A percentile compares a stretch with the other conserved stretches of the same genome.
Evolutionary conservation across 2,888 invertebrate species (phyloP).

Genomic region (Scaptomyza reducta): DNA sequence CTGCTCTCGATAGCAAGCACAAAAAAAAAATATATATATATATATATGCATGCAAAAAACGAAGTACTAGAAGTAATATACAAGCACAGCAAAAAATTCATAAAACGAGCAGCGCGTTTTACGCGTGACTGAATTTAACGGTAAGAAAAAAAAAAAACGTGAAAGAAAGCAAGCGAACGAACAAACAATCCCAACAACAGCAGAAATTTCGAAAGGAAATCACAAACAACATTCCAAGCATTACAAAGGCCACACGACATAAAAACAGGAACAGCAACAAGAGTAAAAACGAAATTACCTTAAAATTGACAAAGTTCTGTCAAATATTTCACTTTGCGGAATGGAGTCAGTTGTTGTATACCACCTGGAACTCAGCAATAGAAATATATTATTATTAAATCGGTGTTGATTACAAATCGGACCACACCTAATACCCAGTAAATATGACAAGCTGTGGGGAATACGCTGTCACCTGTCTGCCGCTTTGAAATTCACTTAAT

Average conservation of each 20-base stretch:
- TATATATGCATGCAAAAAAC: conserved; percentile 14
- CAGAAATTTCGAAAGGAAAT: conserved; percentile 49
- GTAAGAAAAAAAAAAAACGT: conserved; percentile 22
- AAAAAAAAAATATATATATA: conserved; percentile 35
- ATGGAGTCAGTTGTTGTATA: background rate
- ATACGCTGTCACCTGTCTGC: background rate
- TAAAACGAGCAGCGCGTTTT: conserved; percentile 63
- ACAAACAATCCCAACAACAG: conserved; percentile 28
- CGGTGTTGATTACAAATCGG: conserved; percentile 3
- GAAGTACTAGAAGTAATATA: conserved; percentile 60
- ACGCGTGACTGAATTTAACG: conserved; percentile 69
- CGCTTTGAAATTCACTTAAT: background rate
- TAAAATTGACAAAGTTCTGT: conserved; percentile 28
- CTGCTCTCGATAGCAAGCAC: conserved; percentile 22
- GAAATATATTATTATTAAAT: background rate
- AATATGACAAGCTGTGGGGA: background rate
- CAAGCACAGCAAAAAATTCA: conserved; percentile 57
- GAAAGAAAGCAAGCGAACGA: conserved; percentile 26
- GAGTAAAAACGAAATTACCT: conserved; percentile 18
- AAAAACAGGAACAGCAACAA: background rate
- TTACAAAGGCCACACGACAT: conserved; percentile 45
- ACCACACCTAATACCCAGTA: background rate
- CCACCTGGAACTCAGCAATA: conserved; percentile 11
- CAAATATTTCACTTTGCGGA: conserved; percentile 26
- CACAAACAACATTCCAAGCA: conserved; percentile 71